Evolutionary conservation across 2,888 invertebrate genomes (phyloP).

Genomic region (Drosophila prostipennis): DNA sequence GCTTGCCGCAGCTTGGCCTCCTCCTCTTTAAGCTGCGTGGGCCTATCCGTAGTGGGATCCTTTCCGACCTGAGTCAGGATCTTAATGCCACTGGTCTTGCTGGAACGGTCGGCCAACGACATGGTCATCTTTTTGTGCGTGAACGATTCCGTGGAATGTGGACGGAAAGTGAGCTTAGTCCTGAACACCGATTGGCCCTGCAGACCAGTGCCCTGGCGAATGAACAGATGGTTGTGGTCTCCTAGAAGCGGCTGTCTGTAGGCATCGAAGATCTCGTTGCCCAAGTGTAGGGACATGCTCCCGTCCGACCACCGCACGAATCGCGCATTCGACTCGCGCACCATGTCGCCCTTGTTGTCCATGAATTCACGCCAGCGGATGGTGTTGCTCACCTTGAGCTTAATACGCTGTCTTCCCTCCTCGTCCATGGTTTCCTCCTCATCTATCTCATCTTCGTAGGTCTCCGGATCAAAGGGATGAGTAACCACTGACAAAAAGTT

Average conservation of each 20-base stretch:
- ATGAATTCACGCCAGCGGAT: constrained; percentile 96
- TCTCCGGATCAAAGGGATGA: constrained; percentile 96
- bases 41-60: constrained; percentile 97
- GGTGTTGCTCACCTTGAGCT: constrained; percentile 98
- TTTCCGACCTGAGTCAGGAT: constrained; percentile 91
- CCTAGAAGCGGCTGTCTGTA: constrained; percentile 97
- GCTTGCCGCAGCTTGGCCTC: constrained; percentile 97
- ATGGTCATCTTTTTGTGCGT: constrained; percentile 99
- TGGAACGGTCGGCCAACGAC: constrained; percentile 97
- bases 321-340: constrained; percentile 96
- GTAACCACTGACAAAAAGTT: constrained; percentile 99
- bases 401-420: constrained; percentile 94
- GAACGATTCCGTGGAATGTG: constrained; percentile 99
- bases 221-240: constrained; percentile 98
- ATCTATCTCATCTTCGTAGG: constrained; percentile 99
- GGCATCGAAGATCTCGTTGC: constrained; percentile 99
- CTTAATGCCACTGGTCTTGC: constrained; percentile 97
- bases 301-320: constrained; percentile 99
- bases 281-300: constrained; percentile 97
- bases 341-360: constrained; percentile 91
- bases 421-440: constrained; percentile 99
- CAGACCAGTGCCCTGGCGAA: constrained; percentile 98
- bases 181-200: constrained; percentile 99
- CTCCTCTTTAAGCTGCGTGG: constrained; percentile 97
- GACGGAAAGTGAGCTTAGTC: constrained; percentile 98